phyloP scores from a whole-genome alignment of 2,888 invertebrate species.

The Thymelicus lineola region DNA sequence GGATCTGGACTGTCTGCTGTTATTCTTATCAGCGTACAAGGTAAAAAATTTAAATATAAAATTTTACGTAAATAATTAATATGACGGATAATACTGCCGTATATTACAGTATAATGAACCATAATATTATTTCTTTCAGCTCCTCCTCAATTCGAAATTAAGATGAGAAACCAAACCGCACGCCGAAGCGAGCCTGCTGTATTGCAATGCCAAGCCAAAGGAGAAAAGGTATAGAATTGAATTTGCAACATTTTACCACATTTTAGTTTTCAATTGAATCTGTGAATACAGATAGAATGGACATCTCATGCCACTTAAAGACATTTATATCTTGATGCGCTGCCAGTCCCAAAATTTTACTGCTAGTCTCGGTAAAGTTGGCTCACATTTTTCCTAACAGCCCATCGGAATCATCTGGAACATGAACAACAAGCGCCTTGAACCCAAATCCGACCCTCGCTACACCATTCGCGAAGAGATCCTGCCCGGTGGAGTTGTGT shows the following conservation, averaged over 20 bases:
- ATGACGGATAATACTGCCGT: no score
- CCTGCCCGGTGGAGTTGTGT: conserved; percentile 93
- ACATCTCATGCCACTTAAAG: no score
- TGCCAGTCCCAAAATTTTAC: neutral
- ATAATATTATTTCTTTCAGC: conserved; percentile 80
- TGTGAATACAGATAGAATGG: no score
- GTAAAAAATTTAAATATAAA: conserved; percentile 71
- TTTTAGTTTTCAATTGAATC: neutral
- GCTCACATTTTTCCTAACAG: conserved; percentile 50
- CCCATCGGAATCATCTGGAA: conserved; percentile 98
- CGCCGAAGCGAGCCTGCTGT: conserved; percentile 96
- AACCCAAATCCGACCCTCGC: conserved; percentile 94
- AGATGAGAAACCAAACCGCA: conserved; percentile 95
- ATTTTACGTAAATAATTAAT: no score
- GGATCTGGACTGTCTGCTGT: conserved; percentile 98
- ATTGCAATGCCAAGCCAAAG: conserved; percentile 95
- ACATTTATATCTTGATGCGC: no score
- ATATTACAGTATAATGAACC: no score
- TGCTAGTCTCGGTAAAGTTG: no score
- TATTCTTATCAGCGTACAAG: conserved; percentile 96
- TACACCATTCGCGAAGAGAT: conserved; percentile 95
- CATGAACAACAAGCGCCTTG: conserved; percentile 96
- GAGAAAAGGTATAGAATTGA: conserved; percentile 87
- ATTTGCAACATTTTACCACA: neutral
- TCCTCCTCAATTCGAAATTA: conserved; percentile 96